Percentiles rank a stretch among this genome's conserved stretches.
Conservation (phyloP, 2,888 invertebrate species). For the Mythimna pallens region DNA sequence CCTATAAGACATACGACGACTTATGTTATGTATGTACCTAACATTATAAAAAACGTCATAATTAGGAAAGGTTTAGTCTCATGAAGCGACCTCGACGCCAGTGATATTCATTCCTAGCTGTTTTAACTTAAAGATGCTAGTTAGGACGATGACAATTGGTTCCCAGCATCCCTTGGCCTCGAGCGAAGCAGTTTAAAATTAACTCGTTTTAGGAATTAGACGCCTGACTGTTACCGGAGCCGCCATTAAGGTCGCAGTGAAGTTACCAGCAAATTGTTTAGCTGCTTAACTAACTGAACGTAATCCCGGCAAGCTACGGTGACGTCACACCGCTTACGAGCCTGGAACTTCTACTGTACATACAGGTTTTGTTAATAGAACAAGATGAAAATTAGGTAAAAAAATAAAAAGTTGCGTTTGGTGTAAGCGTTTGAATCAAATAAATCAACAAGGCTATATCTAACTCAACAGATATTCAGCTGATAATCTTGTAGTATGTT, state of each 20-base stretch:
- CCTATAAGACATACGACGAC: too few relatives aligned
- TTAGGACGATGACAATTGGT: constrained; percentile 10
- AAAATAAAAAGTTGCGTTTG: not conserved
- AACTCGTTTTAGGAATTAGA: constrained; percentile 19
- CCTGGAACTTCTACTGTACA: not conserved
- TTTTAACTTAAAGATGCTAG: constrained; percentile 26
- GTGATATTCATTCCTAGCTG: not conserved
- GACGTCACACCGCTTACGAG: constrained; percentile 26
- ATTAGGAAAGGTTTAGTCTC: not conserved
- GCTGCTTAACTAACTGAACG: constrained; percentile 59
- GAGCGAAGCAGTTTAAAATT: constrained; percentile 27
- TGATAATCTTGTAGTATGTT: constrained; percentile 10
- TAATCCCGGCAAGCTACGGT: constrained; percentile 41
- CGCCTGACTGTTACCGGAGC: constrained; percentile 35
- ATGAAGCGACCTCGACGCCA: not conserved
- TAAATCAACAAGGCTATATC: not conserved
- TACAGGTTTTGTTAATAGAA: not conserved
- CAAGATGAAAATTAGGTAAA: not conserved
- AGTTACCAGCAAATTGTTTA: constrained; percentile 57
- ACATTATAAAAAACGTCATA: not conserved
- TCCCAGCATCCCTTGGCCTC: constrained; percentile 8
- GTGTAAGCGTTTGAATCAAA: not conserved
- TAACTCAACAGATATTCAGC: too few relatives aligned
- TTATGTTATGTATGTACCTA: not conserved
- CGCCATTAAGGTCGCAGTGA: constrained; percentile 44